Percentiles rank a stretch among this genome's conserved stretches.
Evolutionary conservation across 2,888 invertebrate genomes (phyloP).

Genomic region (Macaria liturata): DNA sequence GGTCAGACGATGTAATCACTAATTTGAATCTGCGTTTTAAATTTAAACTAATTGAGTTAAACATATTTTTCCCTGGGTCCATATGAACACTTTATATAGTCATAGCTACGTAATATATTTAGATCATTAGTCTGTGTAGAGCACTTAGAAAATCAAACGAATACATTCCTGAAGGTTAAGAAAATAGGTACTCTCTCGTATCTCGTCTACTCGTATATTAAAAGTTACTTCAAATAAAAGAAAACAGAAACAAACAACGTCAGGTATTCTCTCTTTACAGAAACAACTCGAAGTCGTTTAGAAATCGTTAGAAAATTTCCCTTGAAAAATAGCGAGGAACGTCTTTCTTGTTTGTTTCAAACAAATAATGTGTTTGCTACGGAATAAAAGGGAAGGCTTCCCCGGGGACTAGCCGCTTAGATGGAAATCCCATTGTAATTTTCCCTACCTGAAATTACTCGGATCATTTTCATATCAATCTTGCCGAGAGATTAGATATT

Average conservation of each 20-base stretch:
- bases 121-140: no score
- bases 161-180: no score
- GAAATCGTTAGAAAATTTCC: constrained; percentile 9
- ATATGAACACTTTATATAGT: no score
- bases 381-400: constrained; percentile 15
- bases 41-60: no score
- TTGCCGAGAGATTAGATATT: constrained; percentile 8
- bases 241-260: constrained; percentile 3
- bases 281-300: constrained; percentile 9
- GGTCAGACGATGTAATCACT: no score
- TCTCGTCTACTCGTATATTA: no score
- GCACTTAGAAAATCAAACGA: no score
- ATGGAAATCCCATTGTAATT: constrained; percentile 14
- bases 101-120: no score
- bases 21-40: no score
- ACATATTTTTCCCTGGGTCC: no score
- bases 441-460: constrained; percentile 12
- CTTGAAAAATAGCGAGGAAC: constrained; percentile 10
- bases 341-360: constrained; percentile 18
- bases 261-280: no score
- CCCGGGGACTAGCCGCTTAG: constrained; percentile 11
- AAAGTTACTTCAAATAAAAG: constrained; percentile 1
- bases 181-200: no score
- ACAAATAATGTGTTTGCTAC: constrained; percentile 18
- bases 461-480: constrained; percentile 11